Evolutionary conservation across 1,140 invertebrate genomes (phyloP).

Genomic region (Papilio dardanus): DNA sequence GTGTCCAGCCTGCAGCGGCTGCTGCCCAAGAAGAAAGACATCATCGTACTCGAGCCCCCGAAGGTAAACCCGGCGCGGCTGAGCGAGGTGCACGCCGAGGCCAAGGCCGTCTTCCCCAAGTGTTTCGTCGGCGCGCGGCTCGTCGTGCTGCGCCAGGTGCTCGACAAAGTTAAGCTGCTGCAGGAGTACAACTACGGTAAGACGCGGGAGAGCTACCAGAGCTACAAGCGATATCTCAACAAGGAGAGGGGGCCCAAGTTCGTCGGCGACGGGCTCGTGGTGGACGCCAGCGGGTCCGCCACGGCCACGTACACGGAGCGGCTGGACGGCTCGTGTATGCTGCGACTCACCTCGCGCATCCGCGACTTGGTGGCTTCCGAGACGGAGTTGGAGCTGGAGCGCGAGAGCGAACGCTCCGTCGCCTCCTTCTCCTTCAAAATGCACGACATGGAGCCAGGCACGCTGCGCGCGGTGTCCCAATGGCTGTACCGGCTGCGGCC

Average conservation of each 20-base stretch:
- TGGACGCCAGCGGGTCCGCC: constrained; percentile 67
- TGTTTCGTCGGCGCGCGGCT: constrained; percentile 73
- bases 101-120: constrained; percentile 70
- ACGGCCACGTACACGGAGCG: constrained; percentile 67
- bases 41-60: constrained; percentile 55
- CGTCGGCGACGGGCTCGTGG: constrained; percentile 58
- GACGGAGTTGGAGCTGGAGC: constrained; percentile 67
- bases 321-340: constrained; percentile 57
- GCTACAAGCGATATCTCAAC: constrained; percentile 60
- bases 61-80: constrained; percentile 57
- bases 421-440: constrained; percentile 62
- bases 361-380: constrained; percentile 70
- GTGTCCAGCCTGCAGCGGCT: constrained; percentile 63
- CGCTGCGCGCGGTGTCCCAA: constrained; percentile 60
- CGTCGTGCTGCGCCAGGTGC: constrained; percentile 61
- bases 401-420: constrained; percentile 53
- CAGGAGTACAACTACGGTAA: constrained; percentile 73
- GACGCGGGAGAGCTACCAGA: constrained; percentile 63
- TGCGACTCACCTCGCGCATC: constrained; percentile 68
- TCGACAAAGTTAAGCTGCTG: constrained; percentile 69
- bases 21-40: constrained; percentile 70
- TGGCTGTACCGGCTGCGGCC: constrained; percentile 66
- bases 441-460: constrained; percentile 68
- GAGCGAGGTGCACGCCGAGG: constrained; percentile 67
- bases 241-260: constrained; percentile 67